Base-by-base conservation (phyloP, 2,113 vertebrate species). In the Scomber scombrus region DNA sequence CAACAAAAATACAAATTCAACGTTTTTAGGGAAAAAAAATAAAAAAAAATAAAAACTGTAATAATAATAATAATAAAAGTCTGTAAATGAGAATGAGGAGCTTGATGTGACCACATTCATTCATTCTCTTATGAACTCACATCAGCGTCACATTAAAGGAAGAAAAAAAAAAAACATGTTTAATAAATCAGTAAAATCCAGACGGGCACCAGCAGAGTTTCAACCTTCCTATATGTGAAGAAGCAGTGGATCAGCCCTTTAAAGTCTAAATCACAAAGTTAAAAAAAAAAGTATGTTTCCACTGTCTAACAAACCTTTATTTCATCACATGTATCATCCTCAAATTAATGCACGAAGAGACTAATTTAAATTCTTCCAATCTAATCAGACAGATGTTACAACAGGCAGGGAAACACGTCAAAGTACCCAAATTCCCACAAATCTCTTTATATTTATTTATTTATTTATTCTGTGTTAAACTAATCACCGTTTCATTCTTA, bases 11-110 rank as follows among this genome's bases (percentile, higher is more conserved):
- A 65, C 60, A 47, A 47, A 49, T 66, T 40, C 43, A 57, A 71
- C n/a, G 16, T 43, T 31, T 78, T 64, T 6, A 54, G 19, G 31
- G 8, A 23, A 77, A 11, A 68, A 61, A 70, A 78, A 40, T 8
- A 34, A 66, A 16, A 4, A 11, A 26, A 75, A 60, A 60, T 4
- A 47, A 26, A 69, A 40, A 40, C 34, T 40, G n/a, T n/a, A n/a
- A n/a, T n/a, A n/a, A n/a, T n/a, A n/a, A n/a, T n/a, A n/a, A 40
- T 2, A 26, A 26, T 2, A 26, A 40, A 9, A 40, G 62, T 81
- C 73, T 79, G 82, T 47, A 47, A 26, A 21, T 47, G 51, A 70
- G 66, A 75, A 82, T 29, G 61, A 89, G 43, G 43, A 60, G 81
- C 5, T 50, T 52, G 78, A 56, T 10, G 76, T 61, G 51, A 63